Evolutionary conservation across 2,888 invertebrate species (phyloP).

Genomic region (Cheiracanthium punctorium): DNA sequence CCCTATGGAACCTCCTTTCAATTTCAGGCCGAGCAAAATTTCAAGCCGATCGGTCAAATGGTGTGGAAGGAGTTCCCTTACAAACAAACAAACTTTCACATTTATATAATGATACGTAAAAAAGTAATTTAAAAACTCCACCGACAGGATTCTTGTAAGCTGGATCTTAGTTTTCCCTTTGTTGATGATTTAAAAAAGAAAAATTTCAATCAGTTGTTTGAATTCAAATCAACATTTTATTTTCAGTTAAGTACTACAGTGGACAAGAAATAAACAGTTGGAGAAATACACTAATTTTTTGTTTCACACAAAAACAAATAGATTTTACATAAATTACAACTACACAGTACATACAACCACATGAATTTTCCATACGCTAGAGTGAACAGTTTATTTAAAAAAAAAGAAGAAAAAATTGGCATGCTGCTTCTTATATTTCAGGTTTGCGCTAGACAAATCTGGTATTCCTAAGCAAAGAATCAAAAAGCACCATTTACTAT

Average conservation of each 20-base stretch:
- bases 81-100: no score
- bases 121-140: no score
- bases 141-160: no score
- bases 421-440: not conserved
- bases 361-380: not conserved
- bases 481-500: not conserved
- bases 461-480: not conserved
- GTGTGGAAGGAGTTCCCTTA: no score
- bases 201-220: no score
- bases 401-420: not conserved
- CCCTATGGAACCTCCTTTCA: no score
- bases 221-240: no score
- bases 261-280: not conserved
- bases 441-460: not conserved
- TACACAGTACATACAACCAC: not conserved
- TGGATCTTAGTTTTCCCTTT: no score
- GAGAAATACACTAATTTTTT: not conserved
- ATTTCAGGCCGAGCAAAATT: no score
- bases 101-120: no score
- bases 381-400: not conserved
- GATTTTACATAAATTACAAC: slow-evolving; percentile 8
- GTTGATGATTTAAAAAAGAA: no score
- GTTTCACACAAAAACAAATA: not conserved
- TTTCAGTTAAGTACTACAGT: slow-evolving; percentile 1
- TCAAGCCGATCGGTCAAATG: no score